phyloP scores from a whole-genome alignment of 2,888 invertebrate genomes.

The Deilephila porcellus region DNA sequence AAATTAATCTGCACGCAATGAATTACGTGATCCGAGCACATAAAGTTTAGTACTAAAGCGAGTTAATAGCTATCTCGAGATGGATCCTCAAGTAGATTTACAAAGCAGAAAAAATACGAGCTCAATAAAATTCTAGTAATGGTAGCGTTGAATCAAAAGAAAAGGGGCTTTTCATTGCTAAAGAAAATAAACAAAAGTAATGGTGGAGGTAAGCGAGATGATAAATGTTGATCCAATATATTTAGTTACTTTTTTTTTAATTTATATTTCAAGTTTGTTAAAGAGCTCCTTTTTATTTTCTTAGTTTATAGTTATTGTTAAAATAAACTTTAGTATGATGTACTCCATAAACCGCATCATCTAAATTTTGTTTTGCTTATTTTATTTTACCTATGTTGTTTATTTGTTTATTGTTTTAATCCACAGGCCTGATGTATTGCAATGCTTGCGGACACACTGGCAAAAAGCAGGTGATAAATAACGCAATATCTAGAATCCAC shows the following conservation, averaged over 20 bases:
- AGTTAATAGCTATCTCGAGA: constrained; percentile 48
- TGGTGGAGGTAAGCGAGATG: not conserved
- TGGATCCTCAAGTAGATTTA: constrained; percentile 36
- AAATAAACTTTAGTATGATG: too few relatives aligned
- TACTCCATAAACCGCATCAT: too few relatives aligned
- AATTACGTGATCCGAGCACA: constrained; percentile 45
- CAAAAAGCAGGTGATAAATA: too few relatives aligned
- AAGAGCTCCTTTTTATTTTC: too few relatives aligned
- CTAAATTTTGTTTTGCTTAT: too few relatives aligned
- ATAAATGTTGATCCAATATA: not conserved
- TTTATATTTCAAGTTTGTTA: not conserved
- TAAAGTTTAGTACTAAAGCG: constrained; percentile 41
- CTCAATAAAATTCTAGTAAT: constrained; percentile 31
- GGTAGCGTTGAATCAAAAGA: not conserved
- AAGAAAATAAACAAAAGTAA: constrained; percentile 9
- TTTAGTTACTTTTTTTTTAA: not conserved
- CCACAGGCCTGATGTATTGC: too few relatives aligned
- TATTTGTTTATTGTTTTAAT: too few relatives aligned
- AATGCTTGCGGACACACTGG: too few relatives aligned
- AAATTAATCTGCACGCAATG: constrained; percentile 45
- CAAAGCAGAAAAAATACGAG: constrained; percentile 35
- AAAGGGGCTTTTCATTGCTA: constrained; percentile 11
- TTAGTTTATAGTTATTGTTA: too few relatives aligned
- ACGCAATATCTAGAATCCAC: too few relatives aligned
- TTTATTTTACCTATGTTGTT: too few relatives aligned